phyloP scores from a whole-genome alignment of 2,113 vertebrate species.

The Pterocles orientalis region DNA sequence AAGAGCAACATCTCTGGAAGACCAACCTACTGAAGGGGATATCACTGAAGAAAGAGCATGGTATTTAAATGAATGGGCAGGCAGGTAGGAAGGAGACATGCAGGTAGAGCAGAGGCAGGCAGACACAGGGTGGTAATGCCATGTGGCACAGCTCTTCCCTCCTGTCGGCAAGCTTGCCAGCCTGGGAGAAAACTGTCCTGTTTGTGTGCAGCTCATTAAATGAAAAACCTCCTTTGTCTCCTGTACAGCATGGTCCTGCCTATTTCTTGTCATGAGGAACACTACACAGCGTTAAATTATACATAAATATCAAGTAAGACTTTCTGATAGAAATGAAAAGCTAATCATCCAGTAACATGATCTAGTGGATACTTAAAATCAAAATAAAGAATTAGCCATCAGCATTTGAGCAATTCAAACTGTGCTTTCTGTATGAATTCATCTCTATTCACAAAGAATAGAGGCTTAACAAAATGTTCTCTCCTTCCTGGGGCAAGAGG shows the following conservation, averaged over 20 bases:
- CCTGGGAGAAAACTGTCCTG: neutral
- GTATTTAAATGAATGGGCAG: neutral
- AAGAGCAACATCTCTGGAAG: neutral
- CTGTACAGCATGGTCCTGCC: neutral
- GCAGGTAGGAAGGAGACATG: neutral
- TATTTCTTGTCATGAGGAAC: neutral
- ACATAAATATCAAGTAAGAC: neutral
- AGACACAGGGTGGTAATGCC: neutral
- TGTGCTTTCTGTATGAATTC: slow-evolving; percentile 9
- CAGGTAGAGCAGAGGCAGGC: neutral
- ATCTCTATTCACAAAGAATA: neutral
- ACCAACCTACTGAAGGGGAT: neutral
- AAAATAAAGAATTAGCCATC: slow-evolving; percentile 13
- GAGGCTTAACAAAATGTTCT: slow-evolving; percentile 36
- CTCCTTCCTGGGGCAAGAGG: neutral
- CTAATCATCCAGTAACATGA: slow-evolving; percentile 2
- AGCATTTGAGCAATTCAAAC: neutral
- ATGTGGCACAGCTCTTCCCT: neutral
- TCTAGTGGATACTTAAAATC: slow-evolving; percentile 24
- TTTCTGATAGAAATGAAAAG: slow-evolving; percentile 6
- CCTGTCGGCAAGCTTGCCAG: neutral
- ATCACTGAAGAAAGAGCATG: neutral
- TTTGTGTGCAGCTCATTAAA: fast-evolving
- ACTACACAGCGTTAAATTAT: neutral
- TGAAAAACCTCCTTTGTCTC: slow-evolving; percentile 14